Evolutionary conservation across 2,888 invertebrate species (phyloP).

Genomic region (Epinotia bilunana): DNA sequence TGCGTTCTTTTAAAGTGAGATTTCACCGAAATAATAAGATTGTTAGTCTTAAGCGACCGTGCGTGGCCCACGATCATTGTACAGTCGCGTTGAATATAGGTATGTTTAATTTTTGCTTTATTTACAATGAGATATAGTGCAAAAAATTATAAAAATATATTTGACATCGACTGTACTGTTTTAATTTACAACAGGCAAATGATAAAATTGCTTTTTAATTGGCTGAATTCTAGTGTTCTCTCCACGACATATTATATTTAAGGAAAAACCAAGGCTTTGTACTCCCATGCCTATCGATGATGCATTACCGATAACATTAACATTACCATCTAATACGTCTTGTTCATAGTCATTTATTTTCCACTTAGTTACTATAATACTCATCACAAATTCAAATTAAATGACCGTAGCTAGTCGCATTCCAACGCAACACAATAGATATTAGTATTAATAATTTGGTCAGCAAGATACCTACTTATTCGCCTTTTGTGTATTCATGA

Average conservation of each 20-base stretch:
- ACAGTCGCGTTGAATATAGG: not conserved
- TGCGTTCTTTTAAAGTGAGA: conserved; percentile 41
- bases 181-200: not conserved
- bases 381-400: conserved; percentile 40
- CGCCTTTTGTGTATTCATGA: conserved; percentile 71
- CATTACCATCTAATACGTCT: conserved; percentile 21
- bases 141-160: not conserved
- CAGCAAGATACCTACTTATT: conserved; percentile 56
- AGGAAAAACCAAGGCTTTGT: not conserved
- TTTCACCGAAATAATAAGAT: conserved; percentile 45
- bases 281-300: conserved; percentile 5
- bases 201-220: not conserved
- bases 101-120: not conserved
- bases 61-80: conserved; percentile 10
- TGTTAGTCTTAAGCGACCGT: conserved; percentile 39
- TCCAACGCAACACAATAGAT: conserved; percentile 59
- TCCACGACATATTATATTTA: conserved; percentile 12
- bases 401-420: conserved; percentile 54
- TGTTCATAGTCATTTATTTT: conserved; percentile 39
- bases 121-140: not conserved
- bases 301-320: conserved; percentile 22
- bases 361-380: conserved; percentile 30
- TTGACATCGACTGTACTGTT: not conserved
- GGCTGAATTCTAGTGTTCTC: not conserved
- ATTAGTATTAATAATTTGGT: conserved; percentile 66